Percentiles rank a stretch among this genome's conserved stretches.
Evolutionary conservation across 1,140 invertebrate genomes (phyloP).

Genomic region (Sarcophaga bullata): DNA sequence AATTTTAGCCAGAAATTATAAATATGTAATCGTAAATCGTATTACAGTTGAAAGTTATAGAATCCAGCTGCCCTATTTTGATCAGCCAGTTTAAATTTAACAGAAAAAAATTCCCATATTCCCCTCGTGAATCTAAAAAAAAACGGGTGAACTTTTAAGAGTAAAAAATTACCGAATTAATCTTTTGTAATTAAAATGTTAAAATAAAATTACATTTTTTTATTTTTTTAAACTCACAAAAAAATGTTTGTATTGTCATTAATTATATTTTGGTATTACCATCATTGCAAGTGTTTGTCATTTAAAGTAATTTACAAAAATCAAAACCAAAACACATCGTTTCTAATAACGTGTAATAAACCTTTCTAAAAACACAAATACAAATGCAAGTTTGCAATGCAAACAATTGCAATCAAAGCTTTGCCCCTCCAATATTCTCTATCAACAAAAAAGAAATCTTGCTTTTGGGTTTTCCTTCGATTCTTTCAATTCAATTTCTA

Average conservation of each 20-base stretch:
- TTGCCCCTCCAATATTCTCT: not conserved
- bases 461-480: not conserved
- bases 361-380: not conserved
- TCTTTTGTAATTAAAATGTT: too few species aligned
- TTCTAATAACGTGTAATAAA: not conserved
- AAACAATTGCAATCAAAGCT: not conserved
- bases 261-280: not conserved
- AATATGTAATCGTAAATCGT: too few species aligned
- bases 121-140: too few species aligned
- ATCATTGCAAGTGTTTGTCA: not conserved
- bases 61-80: too few species aligned
- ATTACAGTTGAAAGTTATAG: too few species aligned
- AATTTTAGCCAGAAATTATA: too few species aligned
- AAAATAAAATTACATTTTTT: too few species aligned
- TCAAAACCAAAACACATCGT: not conserved
- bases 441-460: not conserved
- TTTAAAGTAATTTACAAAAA: slow-evolving; percentile 16
- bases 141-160: too few species aligned
- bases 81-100: too few species aligned
- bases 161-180: too few species aligned
- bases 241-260: not conserved
- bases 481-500: not conserved
- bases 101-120: too few species aligned
- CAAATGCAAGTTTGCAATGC: not conserved
- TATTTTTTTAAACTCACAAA: too few species aligned